These are phyloP conservation scores for Chloropsis cyanopogon DNA, from an alignment of 2,113 vertebrate genomes.

Conservation along the genomic window DNA sequence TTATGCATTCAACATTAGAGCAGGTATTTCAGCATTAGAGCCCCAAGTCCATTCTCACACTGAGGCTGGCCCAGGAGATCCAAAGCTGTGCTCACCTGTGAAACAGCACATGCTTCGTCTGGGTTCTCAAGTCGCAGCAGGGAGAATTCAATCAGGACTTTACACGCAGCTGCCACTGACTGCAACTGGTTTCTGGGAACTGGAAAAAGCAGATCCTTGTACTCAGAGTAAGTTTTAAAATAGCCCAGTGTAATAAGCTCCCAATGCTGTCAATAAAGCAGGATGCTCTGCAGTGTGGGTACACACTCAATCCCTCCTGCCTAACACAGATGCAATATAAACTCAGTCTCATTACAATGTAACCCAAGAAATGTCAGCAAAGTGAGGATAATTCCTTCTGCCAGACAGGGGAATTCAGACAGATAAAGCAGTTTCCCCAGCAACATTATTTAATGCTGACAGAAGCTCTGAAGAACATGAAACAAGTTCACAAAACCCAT, in stretches of 20 bases:
- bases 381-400: background rate
- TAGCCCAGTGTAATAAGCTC: background rate
- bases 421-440: background rate
- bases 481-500: background rate
- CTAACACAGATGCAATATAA: background rate
- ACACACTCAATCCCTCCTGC: background rate
- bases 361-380: background rate
- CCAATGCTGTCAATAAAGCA: background rate
- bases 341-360: background rate
- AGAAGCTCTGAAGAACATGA: background rate
- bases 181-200: constrained; percentile 95
- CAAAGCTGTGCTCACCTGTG: constrained; percentile 81
- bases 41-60: background rate
- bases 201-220: constrained; percentile 49
- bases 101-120: constrained; percentile 97
- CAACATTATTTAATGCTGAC: background rate
- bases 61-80: background rate
- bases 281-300: background rate
- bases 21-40: background rate
- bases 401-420: background rate
- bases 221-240: background rate
- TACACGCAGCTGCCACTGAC: constrained; percentile 94
- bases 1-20: background rate
- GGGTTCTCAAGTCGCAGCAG: constrained; percentile 94
- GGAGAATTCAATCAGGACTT: constrained; percentile 97